A percentile compares a stretch with the other conserved stretches of the same genome.
These are phyloP conservation scores for Teinopalpus imperialis DNA, from an alignment of 2,888 invertebrate species.

Conservation along the genomic window DNA sequence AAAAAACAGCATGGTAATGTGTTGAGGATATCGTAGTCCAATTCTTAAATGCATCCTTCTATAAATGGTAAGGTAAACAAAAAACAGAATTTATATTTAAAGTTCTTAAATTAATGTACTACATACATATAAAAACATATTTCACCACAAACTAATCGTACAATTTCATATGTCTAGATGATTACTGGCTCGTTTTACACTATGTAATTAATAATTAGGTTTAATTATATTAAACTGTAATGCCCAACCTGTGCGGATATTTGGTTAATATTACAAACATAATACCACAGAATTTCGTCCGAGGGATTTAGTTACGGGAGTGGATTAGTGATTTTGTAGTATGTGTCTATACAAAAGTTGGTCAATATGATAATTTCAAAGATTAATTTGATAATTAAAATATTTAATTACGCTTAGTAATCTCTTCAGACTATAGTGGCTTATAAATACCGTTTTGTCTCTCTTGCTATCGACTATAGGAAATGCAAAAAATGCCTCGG, in stretches of 20 bases:
- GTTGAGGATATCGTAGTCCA: too few relatives aligned
- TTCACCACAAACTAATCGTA: conserved; percentile 8
- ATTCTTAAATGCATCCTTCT: too few relatives aligned
- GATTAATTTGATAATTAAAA: too few relatives aligned
- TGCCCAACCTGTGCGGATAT: conserved; percentile 17
- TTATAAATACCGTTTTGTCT: too few relatives aligned
- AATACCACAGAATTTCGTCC: conserved; percentile 17
- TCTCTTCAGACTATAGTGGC: too few relatives aligned
- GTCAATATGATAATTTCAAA: conserved; percentile 7
- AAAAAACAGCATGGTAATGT: too few relatives aligned
- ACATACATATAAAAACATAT: not conserved
- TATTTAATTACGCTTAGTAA: too few relatives aligned
- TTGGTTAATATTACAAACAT: conserved; percentile 24
- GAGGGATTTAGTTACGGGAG: conserved; percentile 15
- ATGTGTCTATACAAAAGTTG: not conserved
- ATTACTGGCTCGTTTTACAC: conserved; percentile 22
- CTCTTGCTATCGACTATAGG: too few relatives aligned
- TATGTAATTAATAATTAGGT: conserved; percentile 25
- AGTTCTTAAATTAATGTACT: too few relatives aligned
- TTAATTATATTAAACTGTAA: conserved; percentile 27
- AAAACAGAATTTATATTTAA: too few relatives aligned
- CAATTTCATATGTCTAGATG: conserved; percentile 15
- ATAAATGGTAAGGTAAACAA: too few relatives aligned
- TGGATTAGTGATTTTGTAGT: conserved; percentile 14
- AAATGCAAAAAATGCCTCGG: too few relatives aligned